A percentile compares a stretch with the other conserved stretches of the same genome.
Evolutionary conservation across 2,113 vertebrate species (phyloP).

Genomic region (Prunella himalayana): DNA sequence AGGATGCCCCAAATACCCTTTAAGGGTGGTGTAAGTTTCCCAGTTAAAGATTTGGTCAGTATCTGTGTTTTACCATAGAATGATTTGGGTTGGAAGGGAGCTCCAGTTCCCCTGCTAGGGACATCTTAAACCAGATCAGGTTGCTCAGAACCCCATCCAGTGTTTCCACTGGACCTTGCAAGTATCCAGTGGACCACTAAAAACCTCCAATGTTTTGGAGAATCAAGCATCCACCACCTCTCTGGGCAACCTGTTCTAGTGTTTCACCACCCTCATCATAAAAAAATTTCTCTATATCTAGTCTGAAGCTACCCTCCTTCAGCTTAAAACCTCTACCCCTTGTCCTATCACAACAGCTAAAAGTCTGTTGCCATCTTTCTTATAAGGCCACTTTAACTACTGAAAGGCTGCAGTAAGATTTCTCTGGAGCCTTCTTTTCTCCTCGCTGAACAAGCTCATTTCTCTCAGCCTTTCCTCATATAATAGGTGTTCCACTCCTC

Average conservation of each 20-base stretch:
- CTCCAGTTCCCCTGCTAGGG: neutral
- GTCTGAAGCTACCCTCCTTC: neutral
- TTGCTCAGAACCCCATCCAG: fast-evolving
- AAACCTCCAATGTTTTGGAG: neutral
- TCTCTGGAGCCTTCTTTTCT: neutral
- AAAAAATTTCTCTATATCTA: neutral
- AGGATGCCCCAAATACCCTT: neutral
- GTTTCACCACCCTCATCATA: fast-evolving
- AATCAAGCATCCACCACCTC: neutral
- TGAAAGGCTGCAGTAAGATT: neutral
- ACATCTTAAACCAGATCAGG: neutral
- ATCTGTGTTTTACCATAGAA: neutral
- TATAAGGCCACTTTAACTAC: neutral
- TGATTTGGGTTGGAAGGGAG: neutral
- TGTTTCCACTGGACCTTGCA: neutral
- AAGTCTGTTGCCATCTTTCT: neutral
- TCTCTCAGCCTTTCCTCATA: neutral
- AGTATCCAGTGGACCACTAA: neutral
- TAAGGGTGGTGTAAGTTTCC: neutral
- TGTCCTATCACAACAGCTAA: neutral
- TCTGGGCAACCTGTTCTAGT: neutral
- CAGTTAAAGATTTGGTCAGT: neutral
- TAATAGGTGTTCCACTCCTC: neutral
- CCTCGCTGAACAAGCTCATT: neutral
- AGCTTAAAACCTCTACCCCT: neutral